These are phyloP conservation scores for Mesoligia furuncula DNA, from an alignment of 2,888 invertebrate species.

Conservation along the genomic window DNA sequence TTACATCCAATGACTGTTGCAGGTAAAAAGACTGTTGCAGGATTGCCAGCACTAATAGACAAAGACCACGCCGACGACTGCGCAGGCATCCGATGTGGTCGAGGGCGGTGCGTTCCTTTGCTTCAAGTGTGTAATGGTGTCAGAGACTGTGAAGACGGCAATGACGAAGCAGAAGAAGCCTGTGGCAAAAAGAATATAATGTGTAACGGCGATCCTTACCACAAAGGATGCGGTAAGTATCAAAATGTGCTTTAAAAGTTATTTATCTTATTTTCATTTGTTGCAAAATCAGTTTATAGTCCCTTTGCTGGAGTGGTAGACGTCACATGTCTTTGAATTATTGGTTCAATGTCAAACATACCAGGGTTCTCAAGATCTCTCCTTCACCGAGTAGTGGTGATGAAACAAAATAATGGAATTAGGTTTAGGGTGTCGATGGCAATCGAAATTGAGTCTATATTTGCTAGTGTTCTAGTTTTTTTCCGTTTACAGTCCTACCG, in stretches of 20 bases:
- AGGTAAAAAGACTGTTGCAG: conserved; percentile 56
- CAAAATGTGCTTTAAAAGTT: background rate
- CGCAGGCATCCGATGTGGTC: conserved; percentile 91
- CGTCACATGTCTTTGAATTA: background rate
- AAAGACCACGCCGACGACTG: conserved; percentile 80
- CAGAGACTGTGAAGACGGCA: conserved; percentile 92
- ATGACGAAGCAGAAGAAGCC: conserved; percentile 91
- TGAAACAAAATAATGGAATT: background rate
- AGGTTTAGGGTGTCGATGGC: background rate
- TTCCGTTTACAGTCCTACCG: background rate
- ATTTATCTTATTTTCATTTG: background rate
- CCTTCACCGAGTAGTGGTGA: background rate
- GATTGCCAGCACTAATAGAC: conserved; percentile 45
- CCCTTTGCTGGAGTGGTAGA: background rate
- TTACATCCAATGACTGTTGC: background rate
- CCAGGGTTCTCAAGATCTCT: background rate
- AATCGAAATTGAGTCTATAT: background rate
- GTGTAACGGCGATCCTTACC: conserved; percentile 77
- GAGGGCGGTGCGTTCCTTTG: conserved; percentile 92
- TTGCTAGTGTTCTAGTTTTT: background rate
- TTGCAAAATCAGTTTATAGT: background rate
- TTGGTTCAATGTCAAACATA: background rate
- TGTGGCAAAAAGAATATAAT: conserved; percentile 82
- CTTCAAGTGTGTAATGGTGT: conserved; percentile 92
- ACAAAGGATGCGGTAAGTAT: conserved; percentile 81